These are phyloP conservation scores for Tupiocoris notatus DNA, from an alignment of 2,888 invertebrate genomes.

Conservation along the genomic window DNA sequence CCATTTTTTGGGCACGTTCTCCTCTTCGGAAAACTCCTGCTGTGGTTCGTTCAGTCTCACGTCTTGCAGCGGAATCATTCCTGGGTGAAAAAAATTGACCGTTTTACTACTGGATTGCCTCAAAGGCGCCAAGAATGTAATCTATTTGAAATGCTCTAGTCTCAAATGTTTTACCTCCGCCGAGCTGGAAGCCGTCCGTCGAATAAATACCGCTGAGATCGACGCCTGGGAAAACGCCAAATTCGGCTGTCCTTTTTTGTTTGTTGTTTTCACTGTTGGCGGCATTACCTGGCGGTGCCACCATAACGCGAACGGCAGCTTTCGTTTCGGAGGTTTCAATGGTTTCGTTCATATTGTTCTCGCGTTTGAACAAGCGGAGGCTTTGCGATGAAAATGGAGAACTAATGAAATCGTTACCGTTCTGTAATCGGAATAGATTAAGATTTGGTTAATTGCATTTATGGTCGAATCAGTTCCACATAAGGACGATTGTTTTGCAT, in stretches of 20 bases:
- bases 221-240: constrained; percentile 47
- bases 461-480: not conserved
- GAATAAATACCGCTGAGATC: constrained; percentile 44
- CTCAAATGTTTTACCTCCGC: constrained; percentile 30
- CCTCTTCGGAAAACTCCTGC: constrained; percentile 27
- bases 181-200: constrained; percentile 37
- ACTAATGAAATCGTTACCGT: constrained; percentile 2
- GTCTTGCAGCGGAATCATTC: constrained; percentile 32
- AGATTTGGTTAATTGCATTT: too few species aligned
- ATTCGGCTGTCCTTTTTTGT: constrained; percentile 48
- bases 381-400: constrained; percentile 42
- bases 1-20: constrained; percentile 32
- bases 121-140: too few species aligned
- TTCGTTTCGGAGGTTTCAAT: constrained; percentile 1
- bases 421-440: constrained; percentile 16
- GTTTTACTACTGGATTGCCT: too few species aligned
- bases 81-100: not conserved
- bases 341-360: constrained; percentile 35
- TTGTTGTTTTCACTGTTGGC: constrained; percentile 31
- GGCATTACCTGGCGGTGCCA: not conserved
- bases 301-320: constrained; percentile 3
- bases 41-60: constrained; percentile 23
- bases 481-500: too few species aligned
- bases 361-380: constrained; percentile 47
- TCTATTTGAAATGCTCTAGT: too few species aligned